These are phyloP conservation scores for Ceratina japonica DNA, from an alignment of 1,140 invertebrate genomes.

Conservation along the genomic window DNA sequence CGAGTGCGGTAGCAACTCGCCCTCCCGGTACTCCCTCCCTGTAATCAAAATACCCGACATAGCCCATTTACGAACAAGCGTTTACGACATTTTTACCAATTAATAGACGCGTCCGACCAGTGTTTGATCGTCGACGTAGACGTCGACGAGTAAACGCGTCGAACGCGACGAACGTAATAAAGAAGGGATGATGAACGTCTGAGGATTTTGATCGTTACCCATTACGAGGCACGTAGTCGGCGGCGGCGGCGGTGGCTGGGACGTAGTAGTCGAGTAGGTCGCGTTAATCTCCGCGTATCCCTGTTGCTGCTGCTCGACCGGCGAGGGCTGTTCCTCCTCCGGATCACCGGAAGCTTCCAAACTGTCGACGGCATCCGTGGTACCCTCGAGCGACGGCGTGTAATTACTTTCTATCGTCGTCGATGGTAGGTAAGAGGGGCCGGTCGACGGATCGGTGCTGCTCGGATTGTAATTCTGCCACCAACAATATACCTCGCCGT, in stretches of 20 bases:
- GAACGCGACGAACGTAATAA: too few relatives aligned
- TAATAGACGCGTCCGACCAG: too few relatives aligned
- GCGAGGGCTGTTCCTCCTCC: constrained; percentile 49
- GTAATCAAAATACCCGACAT: constrained; percentile 43
- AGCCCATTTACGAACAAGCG: neutral
- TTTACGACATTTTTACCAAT: neutral
- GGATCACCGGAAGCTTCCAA: constrained; percentile 67
- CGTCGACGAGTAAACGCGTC: too few relatives aligned
- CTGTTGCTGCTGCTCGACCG: constrained; percentile 40
- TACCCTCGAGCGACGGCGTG: constrained; percentile 51
- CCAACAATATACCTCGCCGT: constrained; percentile 87
- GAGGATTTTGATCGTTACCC: constrained; percentile 63
- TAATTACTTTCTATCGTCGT: constrained; percentile 66
- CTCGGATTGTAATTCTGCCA: constrained; percentile 83
- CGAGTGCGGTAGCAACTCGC: constrained; percentile 83
- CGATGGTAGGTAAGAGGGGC: constrained; percentile 66
- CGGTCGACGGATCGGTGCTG: constrained; percentile 63
- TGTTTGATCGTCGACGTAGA: too few relatives aligned
- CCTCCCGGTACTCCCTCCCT: constrained; percentile 83
- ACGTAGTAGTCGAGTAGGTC: constrained; percentile 50
- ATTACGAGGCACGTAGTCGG: constrained; percentile 70
- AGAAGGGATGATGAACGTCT: too few relatives aligned
- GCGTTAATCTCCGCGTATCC: constrained; percentile 54
- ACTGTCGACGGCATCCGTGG: constrained; percentile 52
- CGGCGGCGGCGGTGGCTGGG: constrained; percentile 44